Percentiles rank a stretch among this genome's conserved stretches.
Conservation (phyloP, 2,797 vertebrate species). For the Enteromius thamalakanensis region DNA sequence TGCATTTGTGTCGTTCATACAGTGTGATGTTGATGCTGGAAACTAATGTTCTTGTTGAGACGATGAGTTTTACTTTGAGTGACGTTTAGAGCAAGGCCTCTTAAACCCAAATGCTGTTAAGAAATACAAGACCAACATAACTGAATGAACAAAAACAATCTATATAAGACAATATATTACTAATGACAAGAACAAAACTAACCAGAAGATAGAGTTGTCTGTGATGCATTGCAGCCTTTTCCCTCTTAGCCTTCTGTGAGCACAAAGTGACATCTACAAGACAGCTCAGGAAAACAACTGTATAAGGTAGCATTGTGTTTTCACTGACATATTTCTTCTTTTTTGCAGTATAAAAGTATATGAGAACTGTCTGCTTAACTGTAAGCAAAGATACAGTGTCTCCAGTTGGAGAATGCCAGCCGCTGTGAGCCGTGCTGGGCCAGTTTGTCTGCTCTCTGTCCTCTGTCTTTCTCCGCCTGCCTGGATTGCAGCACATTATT, state of each 20-base stretch:
- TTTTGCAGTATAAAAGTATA: background rate
- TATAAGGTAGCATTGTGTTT: background rate
- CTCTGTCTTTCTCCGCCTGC: conserved; percentile 60
- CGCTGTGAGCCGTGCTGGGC: conserved; percentile 67
- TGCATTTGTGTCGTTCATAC: conserved; percentile 63
- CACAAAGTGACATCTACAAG: conserved; percentile 76
- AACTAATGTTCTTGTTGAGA: conserved; percentile 78
- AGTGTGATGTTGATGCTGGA: conserved; percentile 73
- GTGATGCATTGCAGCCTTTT: conserved; percentile 73
- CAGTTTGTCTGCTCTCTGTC: conserved; percentile 65
- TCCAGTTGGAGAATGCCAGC: conserved; percentile 79
- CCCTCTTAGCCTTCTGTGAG: conserved; percentile 66
- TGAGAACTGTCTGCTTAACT: background rate
- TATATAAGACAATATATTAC: background rate
- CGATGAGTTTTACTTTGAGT: conserved; percentile 64
- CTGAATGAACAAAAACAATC: background rate
- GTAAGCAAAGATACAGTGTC: conserved; percentile 83
- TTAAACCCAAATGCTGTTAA: conserved; percentile 76
- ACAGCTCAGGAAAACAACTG: conserved; percentile 65
- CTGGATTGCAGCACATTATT: conserved; percentile 64
- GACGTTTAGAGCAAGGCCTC: conserved; percentile 76
- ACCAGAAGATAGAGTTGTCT: conserved; percentile 78
- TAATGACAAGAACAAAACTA: conserved; percentile 61
- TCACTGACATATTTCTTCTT: background rate
- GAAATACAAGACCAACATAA: conserved; percentile 6